Conservation (phyloP, 2,113 vertebrate species). For the Peromyscus californicus region DNA sequence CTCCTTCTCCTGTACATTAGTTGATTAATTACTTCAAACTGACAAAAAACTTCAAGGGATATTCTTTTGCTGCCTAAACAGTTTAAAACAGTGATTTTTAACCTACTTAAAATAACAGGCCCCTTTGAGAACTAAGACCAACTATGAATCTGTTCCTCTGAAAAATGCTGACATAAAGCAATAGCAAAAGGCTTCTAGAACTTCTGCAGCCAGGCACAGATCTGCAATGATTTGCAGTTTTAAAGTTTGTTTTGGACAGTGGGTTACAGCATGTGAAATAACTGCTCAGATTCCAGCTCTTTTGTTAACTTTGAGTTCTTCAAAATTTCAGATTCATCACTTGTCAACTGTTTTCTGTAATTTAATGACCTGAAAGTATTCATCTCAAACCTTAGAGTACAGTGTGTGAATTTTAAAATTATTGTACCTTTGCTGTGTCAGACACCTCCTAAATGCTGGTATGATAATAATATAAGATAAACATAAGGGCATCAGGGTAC, state of each 20-base stretch:
- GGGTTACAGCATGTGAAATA: background rate
- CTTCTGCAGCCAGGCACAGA: background rate
- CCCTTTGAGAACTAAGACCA: background rate
- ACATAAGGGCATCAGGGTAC: background rate
- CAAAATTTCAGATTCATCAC: background rate
- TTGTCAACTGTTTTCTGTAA: background rate
- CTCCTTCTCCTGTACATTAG: background rate
- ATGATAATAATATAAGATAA: background rate
- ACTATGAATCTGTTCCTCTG: background rate
- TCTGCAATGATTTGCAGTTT: background rate
- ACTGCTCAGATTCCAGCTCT: background rate
- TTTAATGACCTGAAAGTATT: background rate
- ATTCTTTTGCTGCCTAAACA: constrained; percentile 6
- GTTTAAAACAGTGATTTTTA: background rate
- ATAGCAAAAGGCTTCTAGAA: background rate
- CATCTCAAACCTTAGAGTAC: background rate
- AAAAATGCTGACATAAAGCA: background rate
- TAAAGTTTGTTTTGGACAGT: background rate
- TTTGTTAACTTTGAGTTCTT: background rate
- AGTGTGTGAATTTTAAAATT: background rate
- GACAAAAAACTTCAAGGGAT: background rate
- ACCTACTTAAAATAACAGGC: background rate
- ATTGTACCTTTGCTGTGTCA: background rate
- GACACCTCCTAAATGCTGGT: background rate
- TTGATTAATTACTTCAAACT: constrained; percentile 6